Evolutionary conservation across 2,113 vertebrate genomes (phyloP), one percentile per base, ranked within the genome.

Genomic region (Lasiurus cinereus): DNA sequence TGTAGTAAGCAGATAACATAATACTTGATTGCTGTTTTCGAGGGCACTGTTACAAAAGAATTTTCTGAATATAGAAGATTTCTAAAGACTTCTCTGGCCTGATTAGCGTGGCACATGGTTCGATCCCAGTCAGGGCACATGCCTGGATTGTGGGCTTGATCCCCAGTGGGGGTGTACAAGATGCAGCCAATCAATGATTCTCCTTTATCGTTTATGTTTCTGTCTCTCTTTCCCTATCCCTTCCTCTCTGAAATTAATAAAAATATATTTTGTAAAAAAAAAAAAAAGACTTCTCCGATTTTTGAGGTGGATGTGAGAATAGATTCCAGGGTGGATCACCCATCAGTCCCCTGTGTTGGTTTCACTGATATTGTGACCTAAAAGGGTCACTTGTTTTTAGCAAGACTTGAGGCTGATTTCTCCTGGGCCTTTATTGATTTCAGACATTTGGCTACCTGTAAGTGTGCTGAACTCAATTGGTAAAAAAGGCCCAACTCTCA

Each of bases 21-120:
- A 64, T 50, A 66, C 18, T 88, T 88, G n/a, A 43, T 86, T 67
- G 13, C 36, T 56, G 31, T 83, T 91, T 91, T 88, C 50, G 50
- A 72, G 50, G 43, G 66, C 78, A 5, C 48, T 64, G 1, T 77
- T 83, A 54, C 31, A 70, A 11, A 88, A 50, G 77, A 54, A 66
- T 83, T 73, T 83, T 56, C 46, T 78, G 14, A 36, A 31, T 36
- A 46, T 10, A 70, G 69, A 59, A 69, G 36, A 29, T 76, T 62
- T 82, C 27, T 69, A 59, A 91, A 88, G 74, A 82, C 36, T 80
- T 80, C 82, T 78, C 52, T 64, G 77, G 1, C 56, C 56, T 22
- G 9, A 59, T 59, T 59, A 22, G 56, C 22, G 9, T 59, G 22
- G 22, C 56, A 24, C 56, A 59, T 59, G 56, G 56, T 59, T 59